Conservation (phyloP, 2,888 invertebrate species). For the Tortrix viridana region DNA sequence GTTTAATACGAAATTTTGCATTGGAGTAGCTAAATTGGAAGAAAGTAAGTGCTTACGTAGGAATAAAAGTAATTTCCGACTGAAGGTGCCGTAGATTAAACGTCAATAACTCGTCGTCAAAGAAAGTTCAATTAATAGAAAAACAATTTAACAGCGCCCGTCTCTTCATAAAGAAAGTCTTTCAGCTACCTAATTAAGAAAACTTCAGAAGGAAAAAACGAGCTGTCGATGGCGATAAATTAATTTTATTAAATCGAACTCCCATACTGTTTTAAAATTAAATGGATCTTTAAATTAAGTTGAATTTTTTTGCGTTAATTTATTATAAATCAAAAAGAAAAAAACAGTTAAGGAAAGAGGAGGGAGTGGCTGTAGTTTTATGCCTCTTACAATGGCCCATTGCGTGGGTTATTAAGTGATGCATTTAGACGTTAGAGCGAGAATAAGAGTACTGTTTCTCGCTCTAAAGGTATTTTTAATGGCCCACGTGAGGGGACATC, state of each 20-base stretch:
- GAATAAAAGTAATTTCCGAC: conserved; percentile 13
- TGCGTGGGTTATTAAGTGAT: no score
- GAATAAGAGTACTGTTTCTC: no score
- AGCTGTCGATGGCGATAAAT: conserved; percentile 62
- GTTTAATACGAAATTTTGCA: no score
- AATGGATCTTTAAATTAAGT: not conserved
- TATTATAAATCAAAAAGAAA: no score
- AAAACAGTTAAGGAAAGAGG: no score
- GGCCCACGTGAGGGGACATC: no score
- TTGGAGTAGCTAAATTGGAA: no score
- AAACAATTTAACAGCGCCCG: conserved; percentile 42
- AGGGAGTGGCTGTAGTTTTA: no score
- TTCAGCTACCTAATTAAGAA: conserved; percentile 52
- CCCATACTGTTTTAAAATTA: conserved; percentile 49
- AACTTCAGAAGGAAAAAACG: conserved; percentile 47
- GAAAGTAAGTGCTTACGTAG: not conserved
- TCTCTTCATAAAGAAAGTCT: conserved; percentile 42
- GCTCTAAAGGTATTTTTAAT: no score
- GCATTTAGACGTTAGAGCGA: no score
- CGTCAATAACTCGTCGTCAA: conserved; percentile 42
- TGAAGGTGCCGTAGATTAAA: conserved; percentile 41
- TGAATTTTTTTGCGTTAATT: no score
- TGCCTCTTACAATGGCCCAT: no score
- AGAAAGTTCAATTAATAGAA: conserved; percentile 45
- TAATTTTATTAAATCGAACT: conserved; percentile 61